Evolutionary conservation across 2,113 vertebrate species (phyloP), one percentile per base, ranked within the genome.

Genomic region (Burhinus bistriatus): DNA sequence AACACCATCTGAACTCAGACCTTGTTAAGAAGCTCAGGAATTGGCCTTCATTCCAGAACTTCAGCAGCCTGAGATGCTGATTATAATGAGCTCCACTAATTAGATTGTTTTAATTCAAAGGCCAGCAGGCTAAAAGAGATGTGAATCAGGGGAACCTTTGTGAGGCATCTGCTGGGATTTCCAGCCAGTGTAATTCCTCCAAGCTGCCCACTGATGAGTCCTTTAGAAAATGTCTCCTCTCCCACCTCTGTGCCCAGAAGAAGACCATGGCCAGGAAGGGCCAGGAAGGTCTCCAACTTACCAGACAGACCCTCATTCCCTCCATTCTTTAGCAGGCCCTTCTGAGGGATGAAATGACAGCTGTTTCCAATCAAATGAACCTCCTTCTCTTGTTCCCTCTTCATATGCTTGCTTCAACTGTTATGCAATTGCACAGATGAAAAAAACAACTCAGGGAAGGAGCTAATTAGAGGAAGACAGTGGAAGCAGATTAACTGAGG

Each of bases 41-140:
- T 70, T 55, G 36, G 90, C 82, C 65, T 79, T 66, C 32, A 11
- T 8, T 68, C 59, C 64, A 62, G 66, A 77, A 70, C 93, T 42
- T 69, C 85, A 79, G 44, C 85, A 92, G 92, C 84, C 88, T 51
- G 78, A 90, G 88, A 91, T n/a, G 29, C 68, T 89, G 88, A 88
- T 92, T 57, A 58, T 88, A 96, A 95, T 6, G 49, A 94, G 92
- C 55, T 71, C 32, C 1, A 7, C 83, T 94, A 96, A 97, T 95
- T 90, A 95, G 75, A 80, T 49, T 69, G 75, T 73, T 93, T 87
- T 86, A 90, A 96, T 90, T 93, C 87, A 88, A 90, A 95, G 96
- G 95, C 87, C 87, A 93, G 79, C 87, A 95, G 68, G 90, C 90
- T 93, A 66, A 90, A 45, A 94, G 92, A 87, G 79, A 94, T 90